Base-by-base conservation (phyloP, 2,113 vertebrate species). In the Cygnus atratus region DNA sequence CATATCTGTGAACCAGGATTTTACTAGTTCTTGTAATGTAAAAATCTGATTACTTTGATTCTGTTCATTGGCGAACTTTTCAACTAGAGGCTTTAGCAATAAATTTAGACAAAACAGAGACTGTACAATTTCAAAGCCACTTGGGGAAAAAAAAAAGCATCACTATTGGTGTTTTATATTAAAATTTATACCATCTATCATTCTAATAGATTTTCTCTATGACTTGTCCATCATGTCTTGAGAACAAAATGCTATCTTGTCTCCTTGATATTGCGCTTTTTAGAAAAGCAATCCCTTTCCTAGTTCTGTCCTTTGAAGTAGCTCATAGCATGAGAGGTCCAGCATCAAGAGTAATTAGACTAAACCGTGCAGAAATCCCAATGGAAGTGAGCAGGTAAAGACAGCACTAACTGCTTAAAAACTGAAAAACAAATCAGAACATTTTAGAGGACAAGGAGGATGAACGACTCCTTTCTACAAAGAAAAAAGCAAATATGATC, bases 301-400 rank as follows among this genome's bases (percentile, higher is more conserved):
- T 81, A 66, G 48, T 78, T 94, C 70, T 95, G 66, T 94, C 59
- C 91, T 97, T 97, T 98, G 96, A 97, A 97, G 90, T 94, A 95
- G 88, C 93, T 97, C 90, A 73, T 97, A 96, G 93, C 63, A 24
- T 78, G 95, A 97, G 96, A 98, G 91, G 95, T 96, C 93, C 97
- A 90, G 76, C 91, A 87, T 96, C 31, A 22, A 78, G 86, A 96
- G 63, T 97, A 97, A 97, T 97, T 97, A 98, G 91, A 95, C 91
- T 96, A 98, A 97, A 96, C 97, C 94, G 84, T 88, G 96, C 96
- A 97, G 96, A 98, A 98, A 97, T 95, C 94, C 97, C 97, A 92
- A 3, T 86, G 95, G 95, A 96, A 97, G 75, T 54, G 8, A 2
- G 71, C 92, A 97, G 96, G 96, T 97, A 96, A 84, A 82, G 74